Base-by-base conservation (phyloP, 2,888 invertebrate species). In the Masnerella sp. region DNA sequence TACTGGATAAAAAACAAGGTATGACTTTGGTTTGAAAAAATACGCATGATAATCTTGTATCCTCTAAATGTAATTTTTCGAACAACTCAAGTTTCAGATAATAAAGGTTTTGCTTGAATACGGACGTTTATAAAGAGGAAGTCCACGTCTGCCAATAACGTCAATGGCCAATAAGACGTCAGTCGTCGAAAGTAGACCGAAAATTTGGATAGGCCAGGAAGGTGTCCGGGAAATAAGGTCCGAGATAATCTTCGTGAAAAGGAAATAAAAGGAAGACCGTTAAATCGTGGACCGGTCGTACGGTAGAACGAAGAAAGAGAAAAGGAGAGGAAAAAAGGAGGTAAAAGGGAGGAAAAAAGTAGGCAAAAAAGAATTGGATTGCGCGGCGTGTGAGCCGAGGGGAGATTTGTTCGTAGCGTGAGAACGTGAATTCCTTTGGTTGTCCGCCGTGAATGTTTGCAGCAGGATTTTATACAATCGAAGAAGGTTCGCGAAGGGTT, bases 361-460 rank as follows among this genome's bases (percentile, higher is more conserved):
- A 49, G 42, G 38, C 51, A 28, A 59, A 58, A 70, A 64, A 56
- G 59, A 65, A 72, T 72, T 58, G 58, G 73, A 58, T 68, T 56
- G 58, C 58, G 40, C 68, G 34, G 11, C 58, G 73, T 52, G 73
- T 67, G 58, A 40, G 47, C 59, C 59, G 54, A 56, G 51, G 64
- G 73, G 69, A 59, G 76, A 72, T 73, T 71, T 76, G 68, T 68
- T 69, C 52, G 40, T 75, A 79, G 80, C 84, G 85, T 85, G 84
- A 83, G 83, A 83, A 84, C 79, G 78, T 75, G 77, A 69, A 77
- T 77, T 79, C 81, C 78, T 79, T 79, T 79, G 80, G 81, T 82
- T 82, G 81, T 80, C 76, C 71, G 73, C 61, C 74, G 71, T 78
- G 80, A 82, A 81, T 79, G 77, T 65, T 73, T 65, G 62, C 77